Base-by-base conservation (phyloP, 2,888 invertebrate species). In the Torymus aiolomorphi region DNA sequence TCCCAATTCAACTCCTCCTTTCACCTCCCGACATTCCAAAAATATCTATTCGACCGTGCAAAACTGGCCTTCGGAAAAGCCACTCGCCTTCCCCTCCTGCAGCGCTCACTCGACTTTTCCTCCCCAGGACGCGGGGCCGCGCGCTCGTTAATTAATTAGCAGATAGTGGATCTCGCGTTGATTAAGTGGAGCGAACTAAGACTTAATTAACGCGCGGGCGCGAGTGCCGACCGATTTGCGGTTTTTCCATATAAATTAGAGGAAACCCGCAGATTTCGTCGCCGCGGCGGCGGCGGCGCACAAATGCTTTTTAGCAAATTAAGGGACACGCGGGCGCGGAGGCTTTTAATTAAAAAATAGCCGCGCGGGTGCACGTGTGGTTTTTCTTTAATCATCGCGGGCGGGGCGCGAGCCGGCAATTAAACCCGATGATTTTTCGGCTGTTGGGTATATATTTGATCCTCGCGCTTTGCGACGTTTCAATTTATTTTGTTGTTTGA, bases 181-280 rank as follows among this genome's bases (percentile, higher is more conserved):
- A 74, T 80, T 76, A 80, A 74, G 76, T 77, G 74, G 77, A 70
- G 74, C 63, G 77, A 74, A 77, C 70, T 77, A 74, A 80, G 80
- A 69, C 74, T 74, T 80, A 77, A 77, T 77, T 74, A 77, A n/a
- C n/a, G 80, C 72, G 77, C 77, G 73, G 61, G 66, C 59, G 65
- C 42, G 49, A 31, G 42, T 63, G 66, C 24, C 70, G 70, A 80
- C 75, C 75, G 80, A 78, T 81, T 81, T 78, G 75, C 78, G 72
- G 74, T 80, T 80, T 80, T 80, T 80, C 63, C 69, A 75, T 70
- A 71, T 71, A 75, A 80, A 77, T 77, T 74, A 75, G 75, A 81
- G 78, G 65, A 78, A 78, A 72, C 57, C 67, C 76, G 69, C 72
- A 75, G 71, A 76, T 76, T 81, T 78, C 70, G 78, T 71, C 71